phyloP scores from a whole-genome alignment of 1,140 invertebrate genomes.

The Ctenoplectra terminalis region DNA sequence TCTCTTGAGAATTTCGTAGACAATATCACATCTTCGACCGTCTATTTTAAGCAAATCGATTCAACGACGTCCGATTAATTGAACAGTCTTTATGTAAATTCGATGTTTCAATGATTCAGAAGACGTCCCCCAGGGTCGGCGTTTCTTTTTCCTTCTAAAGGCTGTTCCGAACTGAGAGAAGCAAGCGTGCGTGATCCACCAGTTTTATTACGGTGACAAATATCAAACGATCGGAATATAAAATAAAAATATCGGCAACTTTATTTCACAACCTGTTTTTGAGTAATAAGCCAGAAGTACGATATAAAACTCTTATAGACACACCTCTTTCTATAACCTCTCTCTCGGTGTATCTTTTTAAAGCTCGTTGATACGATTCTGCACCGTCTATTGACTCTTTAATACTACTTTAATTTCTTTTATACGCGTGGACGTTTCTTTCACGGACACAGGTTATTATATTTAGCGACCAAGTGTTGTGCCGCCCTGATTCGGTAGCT shows the following conservation, averaged over 20 bases:
- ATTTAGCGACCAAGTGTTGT: neutral
- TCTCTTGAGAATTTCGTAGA: neutral
- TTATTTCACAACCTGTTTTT: neutral
- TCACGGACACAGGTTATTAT: neutral
- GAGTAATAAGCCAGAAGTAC: neutral
- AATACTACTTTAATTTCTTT: slow-evolving; percentile 36
- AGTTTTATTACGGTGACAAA: neutral
- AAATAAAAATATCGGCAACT: neutral
- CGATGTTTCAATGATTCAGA: neutral
- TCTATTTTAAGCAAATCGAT: slow-evolving; percentile 12
- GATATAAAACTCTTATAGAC: slow-evolving; percentile 32
- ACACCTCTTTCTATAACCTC: slow-evolving; percentile 16
- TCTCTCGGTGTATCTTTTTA: slow-evolving; percentile 23
- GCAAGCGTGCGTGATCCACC: too few species aligned
- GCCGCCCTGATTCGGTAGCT: neutral
- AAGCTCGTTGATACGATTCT: slow-evolving; percentile 41
- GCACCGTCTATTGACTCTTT: slow-evolving; percentile 32
- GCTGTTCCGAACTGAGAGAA: neutral
- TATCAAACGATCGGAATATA: neutral
- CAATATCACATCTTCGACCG: neutral
- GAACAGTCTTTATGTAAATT: neutral
- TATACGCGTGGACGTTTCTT: slow-evolving; percentile 5
- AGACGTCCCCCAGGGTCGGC: neutral
- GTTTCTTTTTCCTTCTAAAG: neutral
- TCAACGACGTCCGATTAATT: neutral